These are phyloP conservation scores for Cheilosia impressa DNA, from an alignment of 2,888 invertebrate species.

Conservation along the genomic window DNA sequence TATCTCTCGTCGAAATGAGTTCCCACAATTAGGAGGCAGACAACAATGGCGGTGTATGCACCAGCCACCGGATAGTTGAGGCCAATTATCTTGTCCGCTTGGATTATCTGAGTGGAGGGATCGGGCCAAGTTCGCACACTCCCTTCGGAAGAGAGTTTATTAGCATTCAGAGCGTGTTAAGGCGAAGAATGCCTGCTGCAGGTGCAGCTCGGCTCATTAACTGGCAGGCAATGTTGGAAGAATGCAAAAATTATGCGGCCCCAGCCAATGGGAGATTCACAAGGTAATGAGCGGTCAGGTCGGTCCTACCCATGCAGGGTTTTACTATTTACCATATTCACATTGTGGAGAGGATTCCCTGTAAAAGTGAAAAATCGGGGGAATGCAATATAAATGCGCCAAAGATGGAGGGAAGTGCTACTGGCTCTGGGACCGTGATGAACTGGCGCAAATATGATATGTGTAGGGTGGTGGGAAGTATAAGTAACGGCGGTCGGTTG, in stretches of 20 bases:
- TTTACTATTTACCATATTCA: background rate
- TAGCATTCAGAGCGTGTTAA: constrained; percentile 54
- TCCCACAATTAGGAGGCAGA: constrained; percentile 69
- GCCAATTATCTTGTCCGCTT: constrained; percentile 69
- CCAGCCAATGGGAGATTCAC: constrained; percentile 56
- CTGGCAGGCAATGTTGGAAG: constrained; percentile 51
- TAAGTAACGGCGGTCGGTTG: too few relatives aligned
- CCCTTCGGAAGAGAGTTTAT: constrained; percentile 37
- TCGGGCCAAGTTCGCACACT: constrained; percentile 50
- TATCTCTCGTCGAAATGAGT: constrained; percentile 45
- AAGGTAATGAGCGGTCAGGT: constrained; percentile 16
- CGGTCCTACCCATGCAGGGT: constrained; percentile 29
- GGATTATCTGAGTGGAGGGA: constrained; percentile 56
- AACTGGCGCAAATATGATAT: too few relatives aligned
- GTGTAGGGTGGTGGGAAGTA: too few relatives aligned
- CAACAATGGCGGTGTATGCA: constrained; percentile 64
- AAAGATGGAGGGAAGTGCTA: too few relatives aligned
- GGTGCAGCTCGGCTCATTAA: constrained; percentile 63
- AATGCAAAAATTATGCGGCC: constrained; percentile 57
- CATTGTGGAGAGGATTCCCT: constrained; percentile 26
- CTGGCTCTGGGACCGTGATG: too few relatives aligned
- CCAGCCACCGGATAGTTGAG: constrained; percentile 52
- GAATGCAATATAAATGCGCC: background rate
- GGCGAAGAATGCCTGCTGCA: constrained; percentile 54
- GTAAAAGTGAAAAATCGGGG: constrained; percentile 11